These are phyloP conservation scores for Caerostris extrusa DNA, from an alignment of 1,140 invertebrate genomes.

Conservation along the genomic window DNA sequence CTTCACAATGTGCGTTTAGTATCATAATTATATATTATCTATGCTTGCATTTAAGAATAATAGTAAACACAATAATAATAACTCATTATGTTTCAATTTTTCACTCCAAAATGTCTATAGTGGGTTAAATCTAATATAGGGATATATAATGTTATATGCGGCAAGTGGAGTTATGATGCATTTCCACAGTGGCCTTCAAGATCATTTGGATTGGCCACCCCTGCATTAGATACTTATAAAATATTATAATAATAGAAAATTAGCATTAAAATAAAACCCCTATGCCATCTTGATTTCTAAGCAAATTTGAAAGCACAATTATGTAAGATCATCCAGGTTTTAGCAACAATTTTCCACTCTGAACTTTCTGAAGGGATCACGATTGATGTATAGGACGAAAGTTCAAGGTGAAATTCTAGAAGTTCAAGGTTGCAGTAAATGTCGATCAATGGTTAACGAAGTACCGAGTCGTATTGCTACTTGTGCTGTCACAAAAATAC, in stretches of 20 bases:
- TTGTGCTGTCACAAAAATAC: background rate
- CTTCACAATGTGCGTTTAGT: too few species aligned
- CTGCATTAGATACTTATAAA: background rate
- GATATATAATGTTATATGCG: background rate
- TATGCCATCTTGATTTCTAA: background rate
- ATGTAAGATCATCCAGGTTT: background rate
- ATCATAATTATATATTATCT: too few species aligned
- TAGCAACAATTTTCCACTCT: background rate
- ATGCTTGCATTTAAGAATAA: too few species aligned
- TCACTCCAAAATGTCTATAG: too few species aligned
- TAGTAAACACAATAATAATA: too few species aligned
- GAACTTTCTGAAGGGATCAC: background rate
- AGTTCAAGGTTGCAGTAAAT: background rate
- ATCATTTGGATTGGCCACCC: background rate
- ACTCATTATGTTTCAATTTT: too few species aligned
- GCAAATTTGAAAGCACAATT: background rate
- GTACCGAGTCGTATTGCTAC: background rate
- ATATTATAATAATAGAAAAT: background rate
- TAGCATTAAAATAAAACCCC: background rate
- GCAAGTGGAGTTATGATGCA: background rate
- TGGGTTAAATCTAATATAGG: too few species aligned
- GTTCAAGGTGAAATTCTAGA: constrained; percentile 14
- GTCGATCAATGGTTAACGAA: constrained; percentile 11
- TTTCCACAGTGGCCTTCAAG: background rate
- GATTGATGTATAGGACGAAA: background rate